These are phyloP conservation scores for Mya arenaria DNA, from an alignment of 1,140 invertebrate genomes.

Conservation along the genomic window DNA sequence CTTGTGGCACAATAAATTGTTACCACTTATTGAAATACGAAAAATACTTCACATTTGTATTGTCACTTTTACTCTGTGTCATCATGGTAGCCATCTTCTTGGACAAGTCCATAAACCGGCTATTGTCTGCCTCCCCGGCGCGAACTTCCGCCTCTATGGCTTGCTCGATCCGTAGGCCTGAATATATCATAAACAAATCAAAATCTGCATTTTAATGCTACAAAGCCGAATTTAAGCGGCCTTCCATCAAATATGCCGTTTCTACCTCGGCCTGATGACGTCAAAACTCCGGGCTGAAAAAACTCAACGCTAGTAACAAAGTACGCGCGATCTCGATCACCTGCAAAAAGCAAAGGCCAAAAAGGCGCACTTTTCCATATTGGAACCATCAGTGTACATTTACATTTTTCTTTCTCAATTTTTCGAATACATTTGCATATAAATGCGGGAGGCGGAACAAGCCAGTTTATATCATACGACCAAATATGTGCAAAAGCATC, in stretches of 20 bases:
- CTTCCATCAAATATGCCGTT: slow-evolving; percentile 34
- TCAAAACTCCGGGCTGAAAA: background rate
- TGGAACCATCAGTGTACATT: background rate
- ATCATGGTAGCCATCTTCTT: slow-evolving; percentile 6
- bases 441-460: slow-evolving; percentile 26
- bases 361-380: slow-evolving; percentile 17
- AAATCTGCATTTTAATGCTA: background rate
- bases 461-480: slow-evolving; percentile 5
- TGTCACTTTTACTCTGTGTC: slow-evolving; percentile 17
- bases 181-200: background rate
- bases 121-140: background rate
- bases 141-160: slow-evolving; percentile 9
- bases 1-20: background rate
- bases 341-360: background rate
- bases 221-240: background rate
- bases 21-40: slow-evolving; percentile 37
- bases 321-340: no score
- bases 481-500: slow-evolving; percentile 24
- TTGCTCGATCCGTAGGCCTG: slow-evolving; percentile 3
- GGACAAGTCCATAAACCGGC: background rate
- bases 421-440: slow-evolving; percentile 2
- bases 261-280: background rate
- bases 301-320: background rate
- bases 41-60: slow-evolving; percentile 25
- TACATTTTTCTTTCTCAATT: background rate